Evolutionary conservation across 1,140 invertebrate genomes (phyloP).

Genomic region (Heterodera schachtii): DNA sequence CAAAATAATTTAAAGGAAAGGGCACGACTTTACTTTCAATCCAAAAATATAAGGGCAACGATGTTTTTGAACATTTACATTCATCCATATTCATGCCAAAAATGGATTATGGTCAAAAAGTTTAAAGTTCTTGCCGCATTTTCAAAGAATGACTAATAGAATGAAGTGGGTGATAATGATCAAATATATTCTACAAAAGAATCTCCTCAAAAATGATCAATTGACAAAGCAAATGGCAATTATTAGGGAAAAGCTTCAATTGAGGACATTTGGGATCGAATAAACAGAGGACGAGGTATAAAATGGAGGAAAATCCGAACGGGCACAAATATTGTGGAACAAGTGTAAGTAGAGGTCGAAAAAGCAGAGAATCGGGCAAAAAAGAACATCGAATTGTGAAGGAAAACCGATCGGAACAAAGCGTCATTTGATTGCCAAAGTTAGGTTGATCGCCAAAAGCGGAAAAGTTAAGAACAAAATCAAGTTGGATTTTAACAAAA

Average conservation of each 20-base stretch:
- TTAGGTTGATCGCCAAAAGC: not conserved
- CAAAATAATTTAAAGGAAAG: not conserved
- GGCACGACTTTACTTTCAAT: no score
- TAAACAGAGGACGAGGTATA: not conserved
- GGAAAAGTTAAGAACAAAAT: not conserved
- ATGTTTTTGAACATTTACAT: no score
- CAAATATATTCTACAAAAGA: no score
- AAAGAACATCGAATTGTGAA: not conserved
- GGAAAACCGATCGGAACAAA: not conserved
- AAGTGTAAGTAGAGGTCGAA: not conserved
- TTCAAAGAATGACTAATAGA: no score
- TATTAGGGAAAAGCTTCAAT: not conserved
- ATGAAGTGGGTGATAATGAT: no score
- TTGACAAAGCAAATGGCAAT: not conserved
- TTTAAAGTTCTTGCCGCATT: no score
- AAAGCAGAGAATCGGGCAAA: not conserved
- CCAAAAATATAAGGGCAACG: no score
- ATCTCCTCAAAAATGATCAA: no score
- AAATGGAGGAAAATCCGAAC: not conserved
- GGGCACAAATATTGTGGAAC: not conserved
- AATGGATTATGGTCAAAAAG: no score
- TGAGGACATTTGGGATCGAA: not conserved
- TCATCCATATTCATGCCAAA: no score
- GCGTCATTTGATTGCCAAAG: not conserved
- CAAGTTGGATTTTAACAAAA: no score